These are phyloP conservation scores for Acromyrmex charruanus DNA, from an alignment of 1,140 invertebrate genomes.

Conservation along the genomic window DNA sequence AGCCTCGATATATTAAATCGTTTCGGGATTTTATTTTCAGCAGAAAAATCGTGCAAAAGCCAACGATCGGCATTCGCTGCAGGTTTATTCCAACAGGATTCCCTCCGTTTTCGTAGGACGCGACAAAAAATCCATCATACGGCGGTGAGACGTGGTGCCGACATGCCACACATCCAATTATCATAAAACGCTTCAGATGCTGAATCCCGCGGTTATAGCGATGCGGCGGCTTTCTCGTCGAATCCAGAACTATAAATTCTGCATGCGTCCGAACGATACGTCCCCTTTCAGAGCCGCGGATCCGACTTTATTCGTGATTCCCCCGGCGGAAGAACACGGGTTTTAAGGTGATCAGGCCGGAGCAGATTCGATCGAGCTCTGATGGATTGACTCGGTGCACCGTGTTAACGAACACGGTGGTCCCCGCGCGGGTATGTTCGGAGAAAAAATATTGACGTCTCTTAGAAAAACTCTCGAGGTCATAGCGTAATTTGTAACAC, in stretches of 20 bases:
- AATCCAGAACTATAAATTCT: constrained; percentile 69
- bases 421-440: constrained; percentile 24
- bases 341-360: constrained; percentile 64
- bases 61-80: constrained; percentile 37
- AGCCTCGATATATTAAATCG: not conserved
- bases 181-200: constrained; percentile 80
- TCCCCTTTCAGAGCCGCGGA: constrained; percentile 64
- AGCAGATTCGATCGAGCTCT: constrained; percentile 54
- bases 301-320: constrained; percentile 66
- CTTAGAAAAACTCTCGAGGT: constrained; percentile 39
- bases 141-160: constrained; percentile 70
- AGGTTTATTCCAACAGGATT: constrained; percentile 36
- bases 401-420: constrained; percentile 73
- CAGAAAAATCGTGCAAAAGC: not conserved
- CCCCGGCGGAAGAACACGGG: constrained; percentile 64
- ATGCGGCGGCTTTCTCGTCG: constrained; percentile 9
- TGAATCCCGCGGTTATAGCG: constrained; percentile 35
- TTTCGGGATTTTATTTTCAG: not conserved
- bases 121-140: constrained; percentile 74
- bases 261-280: constrained; percentile 69
- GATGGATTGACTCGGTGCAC: constrained; percentile 65
- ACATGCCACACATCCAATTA: constrained; percentile 75
- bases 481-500: constrained; percentile 49
- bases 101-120: constrained; percentile 31
- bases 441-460: constrained; percentile 46